Percentiles rank a stretch among this genome's conserved stretches.
These are phyloP conservation scores for Aspidiotus destructor DNA, from an alignment of 2,888 invertebrate species.

Conservation along the genomic window DNA sequence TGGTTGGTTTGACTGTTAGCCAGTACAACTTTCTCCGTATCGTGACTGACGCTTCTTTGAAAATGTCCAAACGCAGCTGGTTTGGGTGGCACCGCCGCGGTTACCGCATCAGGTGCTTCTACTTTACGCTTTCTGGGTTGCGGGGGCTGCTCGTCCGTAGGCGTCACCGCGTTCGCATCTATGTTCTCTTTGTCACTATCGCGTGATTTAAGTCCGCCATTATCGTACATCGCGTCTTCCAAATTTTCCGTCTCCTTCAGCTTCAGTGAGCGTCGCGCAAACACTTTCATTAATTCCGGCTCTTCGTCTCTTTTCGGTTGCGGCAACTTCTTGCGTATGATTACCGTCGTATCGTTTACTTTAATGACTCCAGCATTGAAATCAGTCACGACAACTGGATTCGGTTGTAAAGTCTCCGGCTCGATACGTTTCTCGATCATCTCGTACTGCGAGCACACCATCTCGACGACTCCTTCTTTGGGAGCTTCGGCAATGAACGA, in stretches of 20 bases:
- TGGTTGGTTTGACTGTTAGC: constrained; percentile 30
- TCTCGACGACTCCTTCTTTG: not conserved
- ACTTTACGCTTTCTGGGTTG: constrained; percentile 7
- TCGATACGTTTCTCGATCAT: not conserved
- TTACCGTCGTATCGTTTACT: constrained; percentile 20
- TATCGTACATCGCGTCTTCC: constrained; percentile 49
- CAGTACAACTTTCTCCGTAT: constrained; percentile 31
- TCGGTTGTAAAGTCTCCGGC: not conserved
- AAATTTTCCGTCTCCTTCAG: constrained; percentile 52
- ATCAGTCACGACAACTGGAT: constrained; percentile 21
- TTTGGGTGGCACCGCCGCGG: not conserved
- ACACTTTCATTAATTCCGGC: constrained; percentile 71
- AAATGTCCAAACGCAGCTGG: constrained; percentile 18
- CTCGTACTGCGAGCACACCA: not conserved
- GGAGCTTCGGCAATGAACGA: not conserved
- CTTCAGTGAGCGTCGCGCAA: constrained; percentile 68
- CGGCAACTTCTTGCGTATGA: constrained; percentile 17
- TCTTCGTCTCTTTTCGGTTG: constrained; percentile 39
- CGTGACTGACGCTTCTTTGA: constrained; percentile 34
- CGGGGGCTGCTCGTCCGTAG: constrained; percentile 4
- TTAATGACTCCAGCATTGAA: constrained; percentile 17
- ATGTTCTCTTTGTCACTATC: constrained; percentile 69
- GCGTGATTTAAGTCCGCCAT: constrained; percentile 45
- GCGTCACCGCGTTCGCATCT: constrained; percentile 37
- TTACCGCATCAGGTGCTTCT: not conserved